phyloP scores from a whole-genome alignment of 2,113 vertebrate genomes.

The Andinoacara biseriatus region DNA sequence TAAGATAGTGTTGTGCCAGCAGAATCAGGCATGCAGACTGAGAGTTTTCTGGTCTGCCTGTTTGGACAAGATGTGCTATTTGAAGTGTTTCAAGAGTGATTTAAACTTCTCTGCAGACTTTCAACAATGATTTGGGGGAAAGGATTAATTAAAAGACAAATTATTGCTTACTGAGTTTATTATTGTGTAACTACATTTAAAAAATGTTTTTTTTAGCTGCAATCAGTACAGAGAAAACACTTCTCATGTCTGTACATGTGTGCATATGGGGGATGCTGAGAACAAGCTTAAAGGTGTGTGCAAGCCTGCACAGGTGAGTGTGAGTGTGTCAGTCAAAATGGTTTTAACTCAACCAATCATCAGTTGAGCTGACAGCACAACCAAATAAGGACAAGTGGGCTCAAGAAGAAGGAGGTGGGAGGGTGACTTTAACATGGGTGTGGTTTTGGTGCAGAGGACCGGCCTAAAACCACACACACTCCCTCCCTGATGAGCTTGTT shows the following conservation, averaged over 20 bases:
- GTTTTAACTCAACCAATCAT: constrained; percentile 57
- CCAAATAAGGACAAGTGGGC: constrained; percentile 69
- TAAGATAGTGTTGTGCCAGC: background rate
- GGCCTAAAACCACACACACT: background rate
- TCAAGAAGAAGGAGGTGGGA: background rate
- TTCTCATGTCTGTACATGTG: background rate
- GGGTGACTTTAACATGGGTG: constrained; percentile 35
- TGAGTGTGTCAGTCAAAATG: background rate
- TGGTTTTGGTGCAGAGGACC: constrained; percentile 28
- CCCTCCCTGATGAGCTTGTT: background rate
- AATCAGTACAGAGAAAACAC: background rate
- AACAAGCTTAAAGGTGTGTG: background rate
- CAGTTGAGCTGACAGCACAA: constrained; percentile 24
- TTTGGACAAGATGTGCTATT: background rate
- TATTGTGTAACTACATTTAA: background rate
- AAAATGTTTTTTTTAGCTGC: background rate
- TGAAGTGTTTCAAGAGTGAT: background rate
- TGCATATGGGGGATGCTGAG: background rate
- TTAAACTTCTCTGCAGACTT: background rate
- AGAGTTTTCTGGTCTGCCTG: background rate
- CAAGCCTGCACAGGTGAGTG: constrained; percentile 18
- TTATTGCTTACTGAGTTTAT: background rate
- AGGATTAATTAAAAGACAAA: background rate
- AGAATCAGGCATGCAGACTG: background rate
- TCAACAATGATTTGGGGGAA: background rate